phyloP scores from a whole-genome alignment of 2,888 invertebrate species.

The Drosophila setosimentum region DNA sequence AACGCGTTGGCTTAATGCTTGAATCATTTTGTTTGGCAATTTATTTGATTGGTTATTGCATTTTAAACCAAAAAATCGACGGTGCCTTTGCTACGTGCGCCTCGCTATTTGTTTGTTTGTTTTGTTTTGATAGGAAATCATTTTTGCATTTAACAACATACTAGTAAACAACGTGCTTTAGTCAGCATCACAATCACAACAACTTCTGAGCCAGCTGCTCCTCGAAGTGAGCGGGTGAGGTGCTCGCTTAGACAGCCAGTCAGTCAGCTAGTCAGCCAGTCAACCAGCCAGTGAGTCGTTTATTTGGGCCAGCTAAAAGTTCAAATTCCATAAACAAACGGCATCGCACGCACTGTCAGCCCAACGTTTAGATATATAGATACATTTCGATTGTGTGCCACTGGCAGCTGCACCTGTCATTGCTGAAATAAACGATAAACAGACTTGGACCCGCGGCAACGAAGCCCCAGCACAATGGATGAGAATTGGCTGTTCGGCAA shows the following conservation, averaged over 20 bases:
- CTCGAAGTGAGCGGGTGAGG: conserved; percentile 49
- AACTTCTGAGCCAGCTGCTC: conserved; percentile 41
- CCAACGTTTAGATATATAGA: conserved; percentile 44
- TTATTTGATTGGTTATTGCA: conserved; percentile 80
- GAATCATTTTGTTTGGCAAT: conserved; percentile 77
- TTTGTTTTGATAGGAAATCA: conserved; percentile 77
- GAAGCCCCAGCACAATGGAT: conserved; percentile 58
- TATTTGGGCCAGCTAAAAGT: conserved; percentile 62
- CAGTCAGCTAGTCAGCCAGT: conserved; percentile 26
- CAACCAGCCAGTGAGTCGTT: conserved; percentile 25
- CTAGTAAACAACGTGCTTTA: conserved; percentile 56
- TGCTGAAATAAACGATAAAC: conserved; percentile 77
- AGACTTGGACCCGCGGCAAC: conserved; percentile 46
- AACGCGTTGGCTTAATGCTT: conserved; percentile 68
- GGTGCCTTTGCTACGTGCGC: conserved; percentile 66
- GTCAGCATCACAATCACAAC: conserved; percentile 50
- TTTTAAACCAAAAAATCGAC: conserved; percentile 70
- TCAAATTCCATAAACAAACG: conserved; percentile 76
- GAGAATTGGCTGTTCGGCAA: conserved; percentile 55
- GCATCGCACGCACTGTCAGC: conserved; percentile 49
- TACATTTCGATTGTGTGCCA: conserved; percentile 55
- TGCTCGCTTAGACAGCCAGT: conserved; percentile 31
- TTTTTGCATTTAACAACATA: conserved; percentile 81
- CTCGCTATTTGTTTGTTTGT: conserved; percentile 37
- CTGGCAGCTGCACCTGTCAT: conserved; percentile 78